A percentile compares a stretch with the other conserved stretches of the same genome.
phyloP scores from a whole-genome alignment of 2,888 invertebrate species.

The Aricia artaxerxes region DNA sequence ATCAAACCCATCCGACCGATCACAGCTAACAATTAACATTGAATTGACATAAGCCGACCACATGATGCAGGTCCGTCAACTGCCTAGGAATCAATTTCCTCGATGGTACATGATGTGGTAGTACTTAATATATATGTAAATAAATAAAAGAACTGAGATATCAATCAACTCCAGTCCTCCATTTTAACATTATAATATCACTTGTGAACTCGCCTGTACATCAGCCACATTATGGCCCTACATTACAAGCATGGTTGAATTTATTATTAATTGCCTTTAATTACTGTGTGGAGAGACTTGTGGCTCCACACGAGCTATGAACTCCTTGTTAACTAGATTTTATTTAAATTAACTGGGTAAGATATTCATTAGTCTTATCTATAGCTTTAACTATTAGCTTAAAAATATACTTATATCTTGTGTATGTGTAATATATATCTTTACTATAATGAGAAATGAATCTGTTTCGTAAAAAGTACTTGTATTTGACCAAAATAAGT shows the following conservation, averaged over 20 bases:
- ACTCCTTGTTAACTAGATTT: neutral
- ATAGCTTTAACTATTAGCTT: neutral
- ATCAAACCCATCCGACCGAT: no score
- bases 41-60: no score
- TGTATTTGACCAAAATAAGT: no score
- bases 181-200: neutral
- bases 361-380: neutral
- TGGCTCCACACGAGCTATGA: neutral
- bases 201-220: neutral
- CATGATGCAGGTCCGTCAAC: no score
- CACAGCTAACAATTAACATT: no score
- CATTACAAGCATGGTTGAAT: slow-evolving; percentile 26
- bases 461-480: no score
- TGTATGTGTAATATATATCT: no score
- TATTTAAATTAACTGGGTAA: neutral
- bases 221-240: slow-evolving; percentile 4
- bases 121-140: neutral
- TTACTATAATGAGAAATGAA: no score
- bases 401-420: no score
- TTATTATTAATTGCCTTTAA: slow-evolving; percentile 31
- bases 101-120: no score
- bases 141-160: neutral
- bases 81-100: no score
- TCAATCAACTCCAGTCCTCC: no score
- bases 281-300: slow-evolving; percentile 15